Conservation (phyloP, 2,797 vertebrate species). For the Uromys caudimaculatus region DNA sequence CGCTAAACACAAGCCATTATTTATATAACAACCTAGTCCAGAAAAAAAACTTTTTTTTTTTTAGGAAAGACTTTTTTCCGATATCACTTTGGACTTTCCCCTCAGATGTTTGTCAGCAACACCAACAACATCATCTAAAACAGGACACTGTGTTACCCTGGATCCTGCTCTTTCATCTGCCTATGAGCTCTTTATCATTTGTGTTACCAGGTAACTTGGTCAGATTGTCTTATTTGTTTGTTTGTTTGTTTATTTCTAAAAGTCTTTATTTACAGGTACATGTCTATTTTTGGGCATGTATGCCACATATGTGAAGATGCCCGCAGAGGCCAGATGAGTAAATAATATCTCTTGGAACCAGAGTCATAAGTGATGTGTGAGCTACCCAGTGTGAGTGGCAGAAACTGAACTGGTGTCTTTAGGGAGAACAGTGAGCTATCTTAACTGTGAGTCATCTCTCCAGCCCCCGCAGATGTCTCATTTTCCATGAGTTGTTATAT, state of each 20-base stretch:
- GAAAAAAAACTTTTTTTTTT: background rate
- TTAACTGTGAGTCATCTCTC: background rate
- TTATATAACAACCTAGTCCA: background rate
- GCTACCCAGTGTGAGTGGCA: background rate
- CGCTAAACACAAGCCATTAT: background rate
- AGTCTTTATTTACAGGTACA: background rate
- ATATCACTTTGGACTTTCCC: background rate
- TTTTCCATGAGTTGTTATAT: background rate
- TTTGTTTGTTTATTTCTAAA: background rate
- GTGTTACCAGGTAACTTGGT: background rate
- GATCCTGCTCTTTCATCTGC: background rate
- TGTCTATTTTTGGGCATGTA: background rate
- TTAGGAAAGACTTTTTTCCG: background rate
- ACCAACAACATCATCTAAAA: background rate
- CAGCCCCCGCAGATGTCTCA: background rate
- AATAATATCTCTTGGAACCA: background rate
- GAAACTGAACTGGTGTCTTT: background rate
- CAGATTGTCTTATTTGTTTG: background rate
- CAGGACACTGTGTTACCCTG: fast-evolving
- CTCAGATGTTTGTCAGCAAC: background rate
- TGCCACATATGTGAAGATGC: background rate
- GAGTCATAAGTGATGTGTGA: background rate
- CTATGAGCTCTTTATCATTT: background rate
- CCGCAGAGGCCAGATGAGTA: background rate
- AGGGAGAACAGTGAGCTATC: background rate